Base-by-base conservation (phyloP, 2,888 invertebrate genomes). In the Drosophila siamana region DNA sequence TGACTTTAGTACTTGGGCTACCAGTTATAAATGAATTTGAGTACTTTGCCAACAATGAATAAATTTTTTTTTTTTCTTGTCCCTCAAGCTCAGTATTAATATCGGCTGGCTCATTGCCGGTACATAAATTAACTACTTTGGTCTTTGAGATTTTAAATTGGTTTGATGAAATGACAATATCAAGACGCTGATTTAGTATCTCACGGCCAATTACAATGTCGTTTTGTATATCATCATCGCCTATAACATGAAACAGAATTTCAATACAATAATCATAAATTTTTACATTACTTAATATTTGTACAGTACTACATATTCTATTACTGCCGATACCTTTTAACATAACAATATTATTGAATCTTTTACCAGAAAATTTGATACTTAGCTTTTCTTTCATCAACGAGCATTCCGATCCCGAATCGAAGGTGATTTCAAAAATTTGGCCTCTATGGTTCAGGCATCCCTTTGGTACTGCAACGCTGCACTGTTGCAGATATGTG, bases 361-460 rank as follows among this genome's bases (percentile, higher is more conserved):
- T 41, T 55, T 57, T 67, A 13, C 61, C 64, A 50, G 51, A 41
- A 26, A 66, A 56, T 11, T 60, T 60, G 1, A n/a, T 41, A 65
- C 68, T 50, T 33, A 56, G 33, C 16, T 65, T 61, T 68, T 70
- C 51, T 65, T 60, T 63, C 3, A 71, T 40, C 36, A 48, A 9
- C 15, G 54, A 72, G 11, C 60, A 73, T 59, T 70, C 61, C 15
- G 68, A 16, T 26, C 50, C 47, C 3, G 57, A 69, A 43, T 65
- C 61, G 19, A 70, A 73, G 24, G 46, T 60, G 47, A 60, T 28
- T 59, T 55, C 15, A 52, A 56, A 71, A 55, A 62, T 57, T 41
- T 73, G 46, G 28, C 40, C 56, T 36, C 54, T 51, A 46, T 61
- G 52, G 46, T 52, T 28, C 44, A 68, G 22, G 15, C 15, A 26